Base-by-base conservation (phyloP, 92 coral and sea anemone species). In the Phymanthus crucifer region DNA sequence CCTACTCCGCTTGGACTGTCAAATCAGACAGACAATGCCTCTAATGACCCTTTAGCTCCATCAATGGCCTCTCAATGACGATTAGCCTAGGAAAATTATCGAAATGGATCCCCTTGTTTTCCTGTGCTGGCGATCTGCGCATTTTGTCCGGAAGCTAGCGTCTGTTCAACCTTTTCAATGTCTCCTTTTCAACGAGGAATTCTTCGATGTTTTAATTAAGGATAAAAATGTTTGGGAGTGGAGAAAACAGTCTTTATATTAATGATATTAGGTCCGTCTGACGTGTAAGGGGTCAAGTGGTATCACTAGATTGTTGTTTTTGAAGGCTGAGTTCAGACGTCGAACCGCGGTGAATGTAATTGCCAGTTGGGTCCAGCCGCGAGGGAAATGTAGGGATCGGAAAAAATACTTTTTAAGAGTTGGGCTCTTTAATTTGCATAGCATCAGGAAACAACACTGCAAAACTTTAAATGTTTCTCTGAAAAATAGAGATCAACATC, bases 1-100 rank as follows among this genome's bases (percentile, higher is more conserved):
- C 64, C 64, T 26, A 10, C 68, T 61, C 7, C 34, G 68, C 68
- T 61, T 61, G 32, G 32, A 12, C 3, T 61, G 34, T 61, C 68
- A 61, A 61, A 29, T 12, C 68, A 61, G 68, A 61, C 68, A 27
- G 13, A 61, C 68, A 61, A 61, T 61, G 68, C 29, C 8, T 18
- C 29, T 61, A 61, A 61, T 61, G 68, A 61, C 68, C 68, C 29
- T 26, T 33, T 61, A 5, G 16, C 34, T 24, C 32, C 34, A 61
- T 61, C 68, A 61, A 33, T 61, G 68, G 68, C 68, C 26, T 61
- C 68, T 61, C 68, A 61, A 27, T 61, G 68, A 27, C 68, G 68
- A 61, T 61, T 61, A 61, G 34, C 16, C 13, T 24, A 26, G 26
- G 12, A 1, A 61, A 61, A 61, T 24, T 18, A 61, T 12, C 26